Evolutionary conservation across 2,113 vertebrate genomes (phyloP), one percentile per base, ranked within the genome.

Genomic region (Trichechus manatus): DNA sequence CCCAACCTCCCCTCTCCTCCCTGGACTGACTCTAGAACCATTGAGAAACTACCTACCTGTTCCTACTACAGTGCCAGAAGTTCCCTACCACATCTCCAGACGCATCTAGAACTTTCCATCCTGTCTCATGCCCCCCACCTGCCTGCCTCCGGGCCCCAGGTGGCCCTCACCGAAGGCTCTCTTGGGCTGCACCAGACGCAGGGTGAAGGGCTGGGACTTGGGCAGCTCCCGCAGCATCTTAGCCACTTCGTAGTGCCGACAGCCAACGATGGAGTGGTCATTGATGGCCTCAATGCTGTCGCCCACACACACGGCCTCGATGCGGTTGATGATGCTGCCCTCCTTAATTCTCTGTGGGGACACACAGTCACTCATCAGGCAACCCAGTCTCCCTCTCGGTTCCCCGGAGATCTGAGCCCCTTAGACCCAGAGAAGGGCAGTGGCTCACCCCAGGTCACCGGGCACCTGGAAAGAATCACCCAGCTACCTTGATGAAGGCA

Each of bases 211-310:
- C 63, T 99, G 98, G 0, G 99, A 98, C 93, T 99, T 98, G 0
- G 98, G 99, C 95, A 99, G 99, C 97, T 99, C 99, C n/a, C 99
- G 99, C 27, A 99, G 98, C 99, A 99, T 99, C 97, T 99, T 99
- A 22, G 99, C 99, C 72, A 99, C 99, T 97, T 99, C 99, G 0
- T 99, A 99, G 97, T 99, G 99, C 31, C 99, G 99, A 98, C 99
- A 99, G 84, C 99, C 99, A 3, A 99, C 99, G 10, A 99, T 99
- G 93, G 99, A 99, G 97, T 99, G 99, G 97, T 99, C 99, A 0
- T 99, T 99, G 98, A 99, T 99, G 97, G 99, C 99, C 97, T 99
- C 99, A 0, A 99, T 99, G 98, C 99, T 99, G 98, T 99, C 99
- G 0, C 99, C 99, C 42, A 99, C 99, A 1, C 99, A 99, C 27